phyloP scores from a whole-genome alignment of 1,140 invertebrate species.

The Formica exsecta region DNA sequence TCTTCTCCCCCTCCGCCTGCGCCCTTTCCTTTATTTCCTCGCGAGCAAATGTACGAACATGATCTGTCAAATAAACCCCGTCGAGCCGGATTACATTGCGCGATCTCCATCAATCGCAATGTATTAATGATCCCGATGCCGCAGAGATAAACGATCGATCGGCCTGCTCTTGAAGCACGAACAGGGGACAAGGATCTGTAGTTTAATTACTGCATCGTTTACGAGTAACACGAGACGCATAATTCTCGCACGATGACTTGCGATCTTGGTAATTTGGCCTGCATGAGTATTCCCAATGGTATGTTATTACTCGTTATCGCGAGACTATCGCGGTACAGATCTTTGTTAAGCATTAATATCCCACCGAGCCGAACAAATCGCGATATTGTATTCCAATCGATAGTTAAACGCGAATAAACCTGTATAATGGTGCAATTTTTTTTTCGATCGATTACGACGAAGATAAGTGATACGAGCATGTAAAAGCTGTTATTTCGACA shows the following conservation, averaged over 20 bases:
- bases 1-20: not conserved
- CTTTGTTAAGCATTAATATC: slow-evolving; percentile 29
- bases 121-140: slow-evolving; percentile 32
- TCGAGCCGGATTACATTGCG: slow-evolving; percentile 38
- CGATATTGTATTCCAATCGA: slow-evolving; percentile 35
- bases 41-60: not conserved
- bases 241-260: slow-evolving; percentile 59
- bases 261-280: slow-evolving; percentile 42
- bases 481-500: slow-evolving; percentile 17
- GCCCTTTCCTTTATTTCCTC: slow-evolving; percentile 1
- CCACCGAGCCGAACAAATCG: slow-evolving; percentile 21
- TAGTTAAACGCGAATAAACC: slow-evolving; percentile 28
- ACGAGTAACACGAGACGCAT: slow-evolving; percentile 53
- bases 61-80: slow-evolving; percentile 22
- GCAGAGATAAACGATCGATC: slow-evolving; percentile 54
- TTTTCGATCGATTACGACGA: slow-evolving; percentile 29
- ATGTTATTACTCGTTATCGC: slow-evolving; percentile 46
- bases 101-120: slow-evolving; percentile 42
- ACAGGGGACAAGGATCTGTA: slow-evolving; percentile 3
- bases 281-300: slow-evolving; percentile 48
- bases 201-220: slow-evolving; percentile 61
- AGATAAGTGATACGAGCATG: not conserved
- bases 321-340: slow-evolving; percentile 18
- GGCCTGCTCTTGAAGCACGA: slow-evolving; percentile 25
- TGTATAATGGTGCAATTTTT: slow-evolving; percentile 18